Conservation (phyloP, 1,140 invertebrate genomes). For the Cydia amplana region DNA sequence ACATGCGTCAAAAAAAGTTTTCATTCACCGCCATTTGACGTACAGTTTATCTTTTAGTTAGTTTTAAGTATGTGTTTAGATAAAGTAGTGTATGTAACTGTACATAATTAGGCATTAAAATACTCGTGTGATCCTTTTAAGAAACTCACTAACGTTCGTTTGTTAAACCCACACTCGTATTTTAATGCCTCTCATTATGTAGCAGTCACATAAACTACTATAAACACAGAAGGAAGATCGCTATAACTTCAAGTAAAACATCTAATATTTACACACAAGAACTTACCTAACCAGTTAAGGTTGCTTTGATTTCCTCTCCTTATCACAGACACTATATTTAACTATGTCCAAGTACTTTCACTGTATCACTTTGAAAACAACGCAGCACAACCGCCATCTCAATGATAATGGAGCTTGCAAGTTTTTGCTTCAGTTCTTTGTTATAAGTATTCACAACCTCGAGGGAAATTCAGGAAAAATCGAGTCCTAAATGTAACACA, state of each 20-base stretch:
- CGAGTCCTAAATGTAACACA: constrained; percentile 47
- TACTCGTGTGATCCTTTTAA: too few relatives aligned
- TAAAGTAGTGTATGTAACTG: too few relatives aligned
- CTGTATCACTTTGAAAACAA: constrained; percentile 53
- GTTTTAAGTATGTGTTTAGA: too few relatives aligned
- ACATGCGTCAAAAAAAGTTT: too few relatives aligned
- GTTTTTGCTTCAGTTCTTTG: constrained; percentile 59
- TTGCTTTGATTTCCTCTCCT: constrained; percentile 11
- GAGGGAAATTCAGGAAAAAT: constrained; percentile 60
- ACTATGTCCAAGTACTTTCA: constrained; percentile 44
- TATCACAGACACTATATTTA: constrained; percentile 27
- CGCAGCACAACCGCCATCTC: constrained; percentile 44
- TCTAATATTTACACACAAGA: background rate
- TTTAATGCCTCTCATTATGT: too few relatives aligned
- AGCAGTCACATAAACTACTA: too few relatives aligned
- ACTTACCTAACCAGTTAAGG: constrained; percentile 19
- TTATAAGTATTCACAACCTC: constrained; percentile 68
- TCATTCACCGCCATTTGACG: too few relatives aligned
- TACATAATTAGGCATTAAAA: too few relatives aligned
- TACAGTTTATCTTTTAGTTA: too few relatives aligned
- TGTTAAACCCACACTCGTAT: too few relatives aligned
- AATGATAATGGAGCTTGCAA: constrained; percentile 51
- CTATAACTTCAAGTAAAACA: background rate
- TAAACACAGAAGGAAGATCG: background rate
- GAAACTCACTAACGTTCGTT: too few relatives aligned